Evolutionary conservation across 2,888 invertebrate genomes (phyloP), one percentile per base, ranked within the genome.

Genomic region (Trichopria drosophilae): DNA sequence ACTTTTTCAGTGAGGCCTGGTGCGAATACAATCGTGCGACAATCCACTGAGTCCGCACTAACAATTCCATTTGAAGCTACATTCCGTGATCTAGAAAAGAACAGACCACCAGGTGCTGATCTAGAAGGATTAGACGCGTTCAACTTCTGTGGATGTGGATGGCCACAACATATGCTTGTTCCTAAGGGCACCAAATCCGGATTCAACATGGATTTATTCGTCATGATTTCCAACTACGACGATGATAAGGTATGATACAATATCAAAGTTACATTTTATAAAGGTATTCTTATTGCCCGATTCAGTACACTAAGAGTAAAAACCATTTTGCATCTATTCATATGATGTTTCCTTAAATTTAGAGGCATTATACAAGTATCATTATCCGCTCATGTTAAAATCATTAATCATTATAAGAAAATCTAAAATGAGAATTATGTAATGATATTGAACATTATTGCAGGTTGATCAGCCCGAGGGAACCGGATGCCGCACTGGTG

Each of bases 141-240:
- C 77, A 86, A 87, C 76, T 89, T 88, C 81, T 93, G 92, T 77
- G 91, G 91, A 53, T 93, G 92, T 65, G 90, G 91, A 41, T 91
- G 91, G 90, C 91, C 91, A 0, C 85, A 89, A 53, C 90, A 91
- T 73, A 81, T 91, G 82, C 79, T 90, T 5, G 60, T 89, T 24
- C 87, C 90, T 0, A 87, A 84, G 74, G 91, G 91, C 3, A 84
- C 73, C 4, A 66, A 79, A 0, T 78, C 81, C 50, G 90, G 90
- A 1, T 84, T 81, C 74, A 75, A 79, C 0, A 82, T 84, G 66
- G 83, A 87, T 59, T 76, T 90, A 29, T 90, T 88, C 71, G 85
- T 82, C 31, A 90, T 90, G 88, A 79, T 90, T 51, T 86, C 90
- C 47, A 83, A 90, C 75, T 87, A 83, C 74, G 76, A 74, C 3